Base-by-base conservation (phyloP, 2,888 invertebrate genomes). In the Theretra japonica region DNA sequence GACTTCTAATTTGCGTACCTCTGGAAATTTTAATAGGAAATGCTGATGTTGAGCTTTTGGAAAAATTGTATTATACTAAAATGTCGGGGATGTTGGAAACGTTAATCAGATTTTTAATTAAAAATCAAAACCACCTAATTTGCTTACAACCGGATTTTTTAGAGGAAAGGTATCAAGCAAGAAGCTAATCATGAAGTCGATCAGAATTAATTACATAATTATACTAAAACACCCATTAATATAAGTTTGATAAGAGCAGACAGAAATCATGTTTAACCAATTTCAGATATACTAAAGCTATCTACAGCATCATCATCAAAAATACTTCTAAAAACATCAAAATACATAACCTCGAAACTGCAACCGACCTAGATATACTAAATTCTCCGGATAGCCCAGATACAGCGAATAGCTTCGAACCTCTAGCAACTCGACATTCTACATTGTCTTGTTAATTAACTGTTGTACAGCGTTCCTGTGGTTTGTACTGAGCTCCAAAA, bases 391-490 rank as follows among this genome's bases (percentile, higher is more conserved):
- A 59, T 48, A 48, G 2, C 17, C 65, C 48, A 65, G 48, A 65
- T 48, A 65, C 41, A 21, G 15, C n/a, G 41, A 65, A 65, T 65
- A 25, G 15, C 48, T 4, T 48, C 41, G 41, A 48, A 65, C 41
- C 65, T 65, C 62, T 23, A 60, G 69, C 58, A 33, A 30, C 28
- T 19, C 41, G 58, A 30, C 58, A 30, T 73, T 72, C 75, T 75
- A 75, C 73, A 75, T 72, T 78, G 74, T 78, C 57, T 71, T 62
- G 75, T 77, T 78, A 79, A 79, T 79, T 79, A 79, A 76, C 74
- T 74, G 72, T 73, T 76, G 75, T 75, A 77, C 77, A 76, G 74
- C 77, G 75, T 73, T 79, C 75, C 74, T 73, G 74, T 57, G 74
- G 76, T 62, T 48, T 62, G 70, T 70, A 60, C 69, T 68, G 70